These are phyloP conservation scores for Poecilia latipinna DNA, from an alignment of 2,113 vertebrate species.

Conservation along the genomic window DNA sequence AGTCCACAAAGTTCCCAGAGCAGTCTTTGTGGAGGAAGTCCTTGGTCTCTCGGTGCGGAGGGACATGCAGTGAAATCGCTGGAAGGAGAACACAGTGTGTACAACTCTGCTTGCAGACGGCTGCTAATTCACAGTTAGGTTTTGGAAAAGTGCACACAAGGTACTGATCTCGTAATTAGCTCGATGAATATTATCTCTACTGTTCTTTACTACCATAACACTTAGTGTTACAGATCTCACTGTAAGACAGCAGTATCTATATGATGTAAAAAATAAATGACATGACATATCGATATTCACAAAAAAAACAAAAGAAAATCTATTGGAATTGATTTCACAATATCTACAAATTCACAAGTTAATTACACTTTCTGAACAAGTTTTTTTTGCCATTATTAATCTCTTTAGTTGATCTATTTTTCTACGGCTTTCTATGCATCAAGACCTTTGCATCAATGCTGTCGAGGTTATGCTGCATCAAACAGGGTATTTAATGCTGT, in stretches of 20 bases:
- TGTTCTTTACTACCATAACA: conserved; percentile 62
- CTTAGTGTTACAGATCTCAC: conserved; percentile 66
- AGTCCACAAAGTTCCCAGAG: conserved; percentile 55
- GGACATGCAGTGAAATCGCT: conserved; percentile 76
- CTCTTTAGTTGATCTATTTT: conserved; percentile 57
- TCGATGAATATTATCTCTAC: conserved; percentile 56
- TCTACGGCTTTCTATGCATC: conserved; percentile 69
- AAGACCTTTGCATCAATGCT: conserved; percentile 66
- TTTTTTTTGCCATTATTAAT: conserved; percentile 57
- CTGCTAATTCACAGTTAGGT: conserved; percentile 77
- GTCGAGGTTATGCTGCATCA: conserved; percentile 73
- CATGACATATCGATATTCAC: conserved; percentile 73
- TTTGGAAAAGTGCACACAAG: conserved; percentile 72
- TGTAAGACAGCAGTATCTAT: conserved; percentile 67
- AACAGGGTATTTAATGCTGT: conserved; percentile 70
- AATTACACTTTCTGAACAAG: conserved; percentile 65
- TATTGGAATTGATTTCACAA: conserved; percentile 73
- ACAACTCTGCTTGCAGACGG: conserved; percentile 69
- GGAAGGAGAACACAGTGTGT: conserved; percentile 71
- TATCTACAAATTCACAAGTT: conserved; percentile 80
- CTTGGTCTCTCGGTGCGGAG: conserved; percentile 62
- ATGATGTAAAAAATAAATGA: conserved; percentile 70
- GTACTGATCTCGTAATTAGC: conserved; percentile 65
- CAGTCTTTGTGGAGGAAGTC: conserved; percentile 61
- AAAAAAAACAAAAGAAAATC: conserved; percentile 34